phyloP scores from a whole-genome alignment of 1,140 invertebrate species.

The Diploscapter pachys region DNA sequence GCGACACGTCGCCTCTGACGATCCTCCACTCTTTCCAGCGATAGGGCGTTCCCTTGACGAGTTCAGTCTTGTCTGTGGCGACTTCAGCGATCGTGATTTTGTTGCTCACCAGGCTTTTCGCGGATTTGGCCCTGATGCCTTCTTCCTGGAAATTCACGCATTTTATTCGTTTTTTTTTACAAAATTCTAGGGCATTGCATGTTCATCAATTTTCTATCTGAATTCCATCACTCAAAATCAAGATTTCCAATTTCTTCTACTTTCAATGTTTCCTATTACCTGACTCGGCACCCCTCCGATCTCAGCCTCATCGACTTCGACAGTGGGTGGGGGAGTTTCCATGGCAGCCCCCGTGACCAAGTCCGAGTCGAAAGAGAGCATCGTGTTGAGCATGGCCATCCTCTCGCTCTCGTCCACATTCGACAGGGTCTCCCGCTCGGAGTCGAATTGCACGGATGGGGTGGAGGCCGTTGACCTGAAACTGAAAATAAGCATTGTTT shows the following conservation, averaged over 20 bases:
- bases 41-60: conserved; percentile 73
- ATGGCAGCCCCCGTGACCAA: neutral
- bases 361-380: conserved; percentile 2
- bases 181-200: too few relatives aligned
- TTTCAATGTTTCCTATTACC: too few relatives aligned
- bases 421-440: neutral
- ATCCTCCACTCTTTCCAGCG: conserved; percentile 96
- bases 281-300: neutral
- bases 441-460: conserved; percentile 10
- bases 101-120: too few relatives aligned
- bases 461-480: conserved; percentile 6
- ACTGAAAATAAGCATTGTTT: neutral
- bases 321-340: conserved; percentile 20
- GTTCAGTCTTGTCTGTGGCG: conserved; percentile 5
- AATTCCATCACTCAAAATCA: too few relatives aligned
- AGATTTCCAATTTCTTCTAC: too few relatives aligned
- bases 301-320: neutral
- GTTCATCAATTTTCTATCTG: too few relatives aligned
- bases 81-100: too few relatives aligned
- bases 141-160: too few relatives aligned
- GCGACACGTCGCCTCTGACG: conserved; percentile 85
- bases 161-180: too few relatives aligned
- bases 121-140: too few relatives aligned
- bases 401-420: conserved; percentile 11
- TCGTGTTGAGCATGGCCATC: conserved; percentile 17